phyloP scores from a whole-genome alignment of 2,113 vertebrate genomes.

The Hymenochirus boettgeri region DNA sequence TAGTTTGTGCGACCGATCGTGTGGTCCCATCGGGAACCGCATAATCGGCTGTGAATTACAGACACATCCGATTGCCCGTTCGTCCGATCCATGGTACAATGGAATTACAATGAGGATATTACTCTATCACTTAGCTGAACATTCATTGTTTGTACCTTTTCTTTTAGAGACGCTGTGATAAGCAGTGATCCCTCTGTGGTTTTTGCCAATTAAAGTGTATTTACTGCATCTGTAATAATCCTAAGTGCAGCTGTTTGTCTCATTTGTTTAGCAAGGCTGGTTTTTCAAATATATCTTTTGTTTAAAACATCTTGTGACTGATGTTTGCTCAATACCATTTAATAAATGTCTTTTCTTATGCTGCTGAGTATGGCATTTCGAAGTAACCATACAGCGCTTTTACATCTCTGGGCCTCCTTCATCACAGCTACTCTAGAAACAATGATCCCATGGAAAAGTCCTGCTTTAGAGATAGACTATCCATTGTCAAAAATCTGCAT shows the following conservation, averaged over 20 bases:
- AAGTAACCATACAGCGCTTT: not conserved
- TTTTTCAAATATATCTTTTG: slow-evolving; percentile 18
- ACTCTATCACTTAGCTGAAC: too few species aligned
- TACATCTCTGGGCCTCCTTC: not conserved
- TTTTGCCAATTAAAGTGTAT: not conserved
- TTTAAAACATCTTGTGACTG: slow-evolving; percentile 19
- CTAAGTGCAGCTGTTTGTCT: slow-evolving; percentile 24
- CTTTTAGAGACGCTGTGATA: not conserved
- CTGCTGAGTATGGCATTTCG: slow-evolving; percentile 15
- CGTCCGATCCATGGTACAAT: too few species aligned
- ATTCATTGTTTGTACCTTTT: too few species aligned
- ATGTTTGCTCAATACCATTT: slow-evolving; percentile 31
- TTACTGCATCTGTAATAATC: slow-evolving; percentile 14
- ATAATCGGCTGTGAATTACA: too few species aligned
- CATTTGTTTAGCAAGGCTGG: slow-evolving; percentile 20
- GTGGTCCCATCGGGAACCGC: too few species aligned
- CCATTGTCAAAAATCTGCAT: not conserved
- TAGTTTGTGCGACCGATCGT: too few species aligned
- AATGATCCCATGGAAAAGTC: not conserved
- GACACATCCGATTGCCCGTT: too few species aligned
- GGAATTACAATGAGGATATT: too few species aligned
- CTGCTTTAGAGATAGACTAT: not conserved
- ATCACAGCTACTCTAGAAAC: slow-evolving; percentile 8
- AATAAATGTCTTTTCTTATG: slow-evolving; percentile 13
- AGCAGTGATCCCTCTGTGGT: not conserved